Evolutionary conservation across 2,888 invertebrate genomes (phyloP), one percentile per base, ranked within the genome.

Genomic region (Stictocephala bisonia): DNA sequence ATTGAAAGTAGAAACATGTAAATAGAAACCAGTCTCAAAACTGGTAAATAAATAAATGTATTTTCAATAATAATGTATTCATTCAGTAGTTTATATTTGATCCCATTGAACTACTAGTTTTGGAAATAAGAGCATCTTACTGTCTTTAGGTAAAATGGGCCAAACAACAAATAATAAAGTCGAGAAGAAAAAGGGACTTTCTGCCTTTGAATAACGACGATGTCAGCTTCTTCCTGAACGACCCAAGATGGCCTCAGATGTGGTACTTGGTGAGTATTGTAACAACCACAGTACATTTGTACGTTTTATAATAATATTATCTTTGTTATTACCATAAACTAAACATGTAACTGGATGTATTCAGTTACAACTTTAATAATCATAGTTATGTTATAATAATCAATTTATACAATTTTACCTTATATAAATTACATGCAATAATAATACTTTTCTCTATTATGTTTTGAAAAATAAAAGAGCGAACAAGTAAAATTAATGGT

Each of bases 221-320:
- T 6, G 85, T 85, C 81, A 82, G 84, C 73, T 79, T 85, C 86
- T 69, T 73, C 77, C 87, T 94, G 77, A 93, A 93, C 82, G 97
- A 97, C 86, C 94, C 94, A 31, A 92, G 93, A 85, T 98, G 97
- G 97, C 90, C 92, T 35, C 91, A 91, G 80, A 97, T 96, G 96
- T 98, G 97, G 97, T 97, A 97, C 86, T 86, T 98, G 90, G 97
- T 97, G 87, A 91, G 95, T 91, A 56, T 20, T 78, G 68, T 72
- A 35, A 15, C 18, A 35, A 2, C n/a, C n/a, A n/a, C n/a, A n/a
- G n/a, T n/a, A n/a, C n/a, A n/a, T n/a, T n/a, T n/a, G n/a, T n/a
- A n/a, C n/a, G n/a, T n/a, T n/a, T n/a, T n/a, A n/a, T n/a, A n/a
- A n/a, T n/a, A n/a, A n/a, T n/a, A n/a, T n/a, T n/a, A n/a, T n/a